Base-by-base conservation (phyloP, 1,140 invertebrate genomes). In the Drosophila kanapiae region DNA sequence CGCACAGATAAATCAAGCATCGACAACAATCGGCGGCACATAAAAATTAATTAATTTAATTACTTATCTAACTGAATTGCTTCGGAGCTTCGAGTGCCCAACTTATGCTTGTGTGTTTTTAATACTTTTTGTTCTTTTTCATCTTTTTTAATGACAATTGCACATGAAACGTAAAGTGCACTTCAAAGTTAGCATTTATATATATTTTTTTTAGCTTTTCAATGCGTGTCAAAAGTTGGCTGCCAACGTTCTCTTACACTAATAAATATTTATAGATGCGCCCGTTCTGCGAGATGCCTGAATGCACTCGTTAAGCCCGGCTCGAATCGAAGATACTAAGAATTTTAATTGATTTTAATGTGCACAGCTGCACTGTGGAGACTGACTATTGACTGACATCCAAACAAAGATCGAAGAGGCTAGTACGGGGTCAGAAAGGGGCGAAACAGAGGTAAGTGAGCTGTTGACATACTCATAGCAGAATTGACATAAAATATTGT, bases 331-430 rank as follows among this genome's bases (percentile, higher is more conserved):
- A 85, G 78, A 85, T 85, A 85, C 85, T 85, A 85, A 86, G 78
- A 85, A 86, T 85, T 85, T 85, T 85, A 85, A 85, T 85, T 85
- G 82, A 85, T 86, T 85, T 85, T 85, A 85, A 85, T 85, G 82
- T 86, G 82, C 82, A 85, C 82, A 85, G 82, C 82, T 85, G 82
- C 82, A 82, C 56, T 82, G 29, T 82, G 68, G 69, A 78, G 77
- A 78, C 74, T 58, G 61, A 77, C 54, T 72, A 49, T 59, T 77
- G 74, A 51, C 75, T 77, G 75, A 77, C 74, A 60, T 59, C 49
- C 74, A 64, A 60, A 68, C 62, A 71, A 59, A 60, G 47, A 78
- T 48, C 49, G 60, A 54, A 54, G 43, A 51, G 63, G 37, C 68
- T 38, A 23, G 54, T 40, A 47, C 13, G 48, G 59, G 43, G 56